phyloP scores from a whole-genome alignment of 2,113 vertebrate genomes.

The Microcebus lehilahytsara region DNA sequence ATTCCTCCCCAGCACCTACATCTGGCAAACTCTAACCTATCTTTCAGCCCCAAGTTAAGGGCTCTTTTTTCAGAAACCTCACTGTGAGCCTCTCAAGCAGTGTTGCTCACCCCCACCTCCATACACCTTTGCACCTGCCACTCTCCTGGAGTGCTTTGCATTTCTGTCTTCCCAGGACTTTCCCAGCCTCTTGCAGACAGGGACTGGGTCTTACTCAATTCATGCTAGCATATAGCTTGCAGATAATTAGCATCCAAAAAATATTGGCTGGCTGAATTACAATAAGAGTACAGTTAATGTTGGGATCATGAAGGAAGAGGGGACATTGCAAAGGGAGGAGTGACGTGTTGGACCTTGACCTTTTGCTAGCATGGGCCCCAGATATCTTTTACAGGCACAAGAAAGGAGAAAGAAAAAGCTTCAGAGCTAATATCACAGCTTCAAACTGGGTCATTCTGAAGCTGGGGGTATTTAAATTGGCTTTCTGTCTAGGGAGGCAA shows the following conservation, averaged over 20 bases:
- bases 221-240: not conserved
- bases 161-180: not conserved
- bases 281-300: not conserved
- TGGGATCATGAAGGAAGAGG: not conserved
- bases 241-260: not conserved
- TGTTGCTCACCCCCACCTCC: not conserved
- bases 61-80: not conserved
- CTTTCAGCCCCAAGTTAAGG: not conserved
- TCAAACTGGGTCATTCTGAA: constrained; percentile 48
- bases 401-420: constrained; percentile 6
- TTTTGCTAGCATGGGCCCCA: not conserved
- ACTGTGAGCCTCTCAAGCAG: not conserved
- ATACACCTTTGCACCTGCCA: not conserved
- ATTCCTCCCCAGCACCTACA: not conserved
- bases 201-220: not conserved
- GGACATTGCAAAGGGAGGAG: not conserved
- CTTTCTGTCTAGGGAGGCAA: constrained; percentile 39
- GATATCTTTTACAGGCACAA: not conserved
- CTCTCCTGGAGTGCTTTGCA: not conserved
- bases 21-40: not conserved
- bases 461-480: constrained; percentile 57
- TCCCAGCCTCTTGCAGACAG: not conserved
- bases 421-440: constrained; percentile 37
- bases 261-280: not conserved
- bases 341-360: not conserved